A percentile compares a stretch with the other conserved stretches of the same genome.
Evolutionary conservation across 2,113 vertebrate species (phyloP).

Genomic region (Tachycineta bicolor): DNA sequence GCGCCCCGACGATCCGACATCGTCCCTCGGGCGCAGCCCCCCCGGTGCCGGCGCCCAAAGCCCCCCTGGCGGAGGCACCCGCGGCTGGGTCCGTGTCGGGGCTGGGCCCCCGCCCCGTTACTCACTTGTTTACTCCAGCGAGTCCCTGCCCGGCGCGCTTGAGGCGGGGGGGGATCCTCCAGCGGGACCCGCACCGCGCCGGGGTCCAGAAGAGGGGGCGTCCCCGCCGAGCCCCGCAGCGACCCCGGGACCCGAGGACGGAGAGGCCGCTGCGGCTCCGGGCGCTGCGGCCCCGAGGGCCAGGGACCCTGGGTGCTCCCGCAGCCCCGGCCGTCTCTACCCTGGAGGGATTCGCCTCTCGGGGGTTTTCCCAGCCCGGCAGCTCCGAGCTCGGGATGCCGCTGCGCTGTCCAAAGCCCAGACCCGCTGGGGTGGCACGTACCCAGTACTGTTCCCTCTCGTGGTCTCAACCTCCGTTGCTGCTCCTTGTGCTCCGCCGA

Average conservation of each 20-base stretch:
- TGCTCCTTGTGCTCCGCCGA: fast-evolving
- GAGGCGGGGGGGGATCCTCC: neutral
- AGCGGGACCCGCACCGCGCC: neutral
- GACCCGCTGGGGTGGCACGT: neutral
- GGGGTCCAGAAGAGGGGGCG: neutral
- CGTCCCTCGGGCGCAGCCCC: neutral
- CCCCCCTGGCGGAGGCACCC: neutral
- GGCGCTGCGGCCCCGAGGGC: neutral
- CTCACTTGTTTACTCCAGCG: conserved; percentile 27
- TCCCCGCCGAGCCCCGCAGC: neutral
- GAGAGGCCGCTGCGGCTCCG: neutral
- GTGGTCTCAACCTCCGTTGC: fast-evolving
- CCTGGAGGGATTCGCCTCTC: neutral
- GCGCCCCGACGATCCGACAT: neutral
- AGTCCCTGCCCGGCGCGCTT: neutral
- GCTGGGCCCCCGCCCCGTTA: neutral
- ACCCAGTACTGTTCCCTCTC: neutral
- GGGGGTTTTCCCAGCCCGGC: neutral
- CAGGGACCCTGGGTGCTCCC: no score
- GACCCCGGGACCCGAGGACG: neutral
- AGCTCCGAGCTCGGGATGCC: neutral
- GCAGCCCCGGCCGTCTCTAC: fast-evolving
- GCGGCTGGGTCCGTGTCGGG: neutral
- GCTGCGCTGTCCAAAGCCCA: neutral
- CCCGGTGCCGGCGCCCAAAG: neutral